Evolutionary conservation across 2,888 invertebrate species (phyloP).

Genomic region (Temnothorax unifasciatus): DNA sequence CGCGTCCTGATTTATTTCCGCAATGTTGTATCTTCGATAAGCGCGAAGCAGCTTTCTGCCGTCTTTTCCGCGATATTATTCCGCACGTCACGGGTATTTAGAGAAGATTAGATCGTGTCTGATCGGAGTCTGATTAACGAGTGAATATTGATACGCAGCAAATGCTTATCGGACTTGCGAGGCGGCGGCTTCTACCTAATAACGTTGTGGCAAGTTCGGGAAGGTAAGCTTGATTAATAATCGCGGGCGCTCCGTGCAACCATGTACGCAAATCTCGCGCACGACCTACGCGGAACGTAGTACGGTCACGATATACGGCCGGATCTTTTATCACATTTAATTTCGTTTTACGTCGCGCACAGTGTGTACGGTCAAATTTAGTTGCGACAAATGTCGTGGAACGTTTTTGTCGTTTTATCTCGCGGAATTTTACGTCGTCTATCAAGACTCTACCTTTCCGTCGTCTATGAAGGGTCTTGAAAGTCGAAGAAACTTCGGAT

Average conservation of each 20-base stretch:
- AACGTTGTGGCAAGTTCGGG: conserved; percentile 6
- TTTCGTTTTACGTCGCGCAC: conserved; percentile 29
- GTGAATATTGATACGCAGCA: conserved; percentile 23
- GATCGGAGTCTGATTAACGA: conserved; percentile 34
- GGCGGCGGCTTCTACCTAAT: conserved; percentile 9
- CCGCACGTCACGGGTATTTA: not conserved
- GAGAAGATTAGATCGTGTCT: conserved; percentile 19
- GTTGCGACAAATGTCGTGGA: not conserved
- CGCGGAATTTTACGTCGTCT: not conserved
- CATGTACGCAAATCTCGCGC: conserved; percentile 22
- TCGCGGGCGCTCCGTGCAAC: conserved; percentile 15
- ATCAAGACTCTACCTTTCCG: not conserved
- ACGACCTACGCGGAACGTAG: conserved; percentile 4
- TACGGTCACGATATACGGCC: not conserved
- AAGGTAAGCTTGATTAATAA: conserved; percentile 51
- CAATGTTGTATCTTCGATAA: not conserved
- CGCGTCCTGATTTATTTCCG: not conserved
- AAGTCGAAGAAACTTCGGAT: not conserved
- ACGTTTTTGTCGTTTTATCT: not conserved
- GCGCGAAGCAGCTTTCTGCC: not conserved
- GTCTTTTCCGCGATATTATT: not conserved
- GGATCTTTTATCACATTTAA: conserved; percentile 49
- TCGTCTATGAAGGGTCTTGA: not conserved
- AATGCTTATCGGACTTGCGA: conserved; percentile 24
- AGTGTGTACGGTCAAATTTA: conserved; percentile 14